Conservation (phyloP, 2,113 vertebrate species). For the Lamprotornis superbus region DNA sequence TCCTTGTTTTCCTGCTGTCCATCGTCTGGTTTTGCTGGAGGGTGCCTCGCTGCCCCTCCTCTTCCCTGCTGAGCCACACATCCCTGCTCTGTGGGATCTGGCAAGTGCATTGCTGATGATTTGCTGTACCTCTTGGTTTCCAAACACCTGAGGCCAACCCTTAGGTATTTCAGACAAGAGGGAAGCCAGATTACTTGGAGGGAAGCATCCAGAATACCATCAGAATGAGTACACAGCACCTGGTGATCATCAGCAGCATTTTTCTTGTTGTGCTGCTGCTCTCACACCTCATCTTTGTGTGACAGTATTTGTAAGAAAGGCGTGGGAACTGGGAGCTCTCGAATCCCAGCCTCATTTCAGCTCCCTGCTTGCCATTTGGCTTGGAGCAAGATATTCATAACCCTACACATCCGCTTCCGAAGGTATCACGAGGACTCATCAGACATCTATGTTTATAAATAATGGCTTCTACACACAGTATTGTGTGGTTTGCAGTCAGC, state of each 20-base stretch:
- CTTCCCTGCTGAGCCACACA: not conserved
- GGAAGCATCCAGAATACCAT: not conserved
- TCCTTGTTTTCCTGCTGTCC: not conserved
- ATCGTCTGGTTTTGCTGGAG: not conserved
- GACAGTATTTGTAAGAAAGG: not conserved
- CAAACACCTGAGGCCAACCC: not conserved
- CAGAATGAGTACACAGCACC: not conserved
- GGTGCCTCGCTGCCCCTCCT: fast-evolving
- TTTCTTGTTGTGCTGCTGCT: not conserved
- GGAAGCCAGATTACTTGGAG: not conserved
- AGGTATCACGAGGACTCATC: not conserved
- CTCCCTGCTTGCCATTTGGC: not conserved
- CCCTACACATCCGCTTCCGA: not conserved
- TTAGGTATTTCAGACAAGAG: not conserved
- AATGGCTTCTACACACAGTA: not conserved
- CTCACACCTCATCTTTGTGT: not conserved
- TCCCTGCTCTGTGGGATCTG: not conserved
- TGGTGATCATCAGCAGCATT: not conserved
- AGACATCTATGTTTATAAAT: not conserved
- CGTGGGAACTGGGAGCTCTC: not conserved
- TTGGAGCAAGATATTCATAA: not conserved
- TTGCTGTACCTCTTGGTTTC: not conserved
- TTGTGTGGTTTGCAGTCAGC: not conserved
- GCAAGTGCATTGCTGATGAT: not conserved
- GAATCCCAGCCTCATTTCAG: not conserved